A percentile compares a stretch with the other conserved stretches of the same genome.
phyloP scores from a whole-genome alignment of 2,797 vertebrate genomes.

The Chelon labrosus region DNA sequence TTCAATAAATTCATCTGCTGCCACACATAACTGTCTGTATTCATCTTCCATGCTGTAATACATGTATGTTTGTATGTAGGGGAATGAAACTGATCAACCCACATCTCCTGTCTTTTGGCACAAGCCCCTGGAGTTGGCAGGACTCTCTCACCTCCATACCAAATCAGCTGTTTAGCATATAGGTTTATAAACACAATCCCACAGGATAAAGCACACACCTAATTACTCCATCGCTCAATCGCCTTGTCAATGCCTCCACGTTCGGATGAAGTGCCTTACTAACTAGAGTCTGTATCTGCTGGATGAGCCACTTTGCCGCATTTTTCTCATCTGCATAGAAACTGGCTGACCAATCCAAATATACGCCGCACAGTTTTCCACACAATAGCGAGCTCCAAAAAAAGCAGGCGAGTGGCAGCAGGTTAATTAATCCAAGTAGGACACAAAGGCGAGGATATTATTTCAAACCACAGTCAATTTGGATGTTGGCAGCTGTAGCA shows the following conservation, averaged over 20 bases:
- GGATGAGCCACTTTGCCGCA: constrained; percentile 41
- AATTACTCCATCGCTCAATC: constrained; percentile 72
- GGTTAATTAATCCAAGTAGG: constrained; percentile 66
- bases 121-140: constrained; percentile 10
- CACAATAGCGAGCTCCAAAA: constrained; percentile 48
- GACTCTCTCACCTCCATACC: constrained; percentile 46
- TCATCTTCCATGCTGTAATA: not conserved
- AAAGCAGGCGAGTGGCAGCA: constrained; percentile 23
- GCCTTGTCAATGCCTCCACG: constrained; percentile 59
- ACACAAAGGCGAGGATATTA: constrained; percentile 44
- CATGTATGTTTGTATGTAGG: not conserved
- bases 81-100: constrained; percentile 11
- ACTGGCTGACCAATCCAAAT: constrained; percentile 58
- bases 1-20: not conserved
- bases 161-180: constrained; percentile 72
- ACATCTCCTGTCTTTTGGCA: constrained; percentile 12
- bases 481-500: constrained; percentile 14
- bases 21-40: constrained; percentile 19
- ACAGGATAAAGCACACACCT: constrained; percentile 61
- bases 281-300: constrained; percentile 31
- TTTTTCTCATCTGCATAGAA: constrained; percentile 64
- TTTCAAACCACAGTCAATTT: constrained; percentile 39
- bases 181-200: constrained; percentile 61
- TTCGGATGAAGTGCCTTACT: constrained; percentile 46
- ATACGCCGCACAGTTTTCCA: constrained; percentile 28